A percentile compares a stretch with the other conserved stretches of the same genome.
phyloP scores from a whole-genome alignment of 2,888 invertebrate species.

The Eupithecia abbreviata region DNA sequence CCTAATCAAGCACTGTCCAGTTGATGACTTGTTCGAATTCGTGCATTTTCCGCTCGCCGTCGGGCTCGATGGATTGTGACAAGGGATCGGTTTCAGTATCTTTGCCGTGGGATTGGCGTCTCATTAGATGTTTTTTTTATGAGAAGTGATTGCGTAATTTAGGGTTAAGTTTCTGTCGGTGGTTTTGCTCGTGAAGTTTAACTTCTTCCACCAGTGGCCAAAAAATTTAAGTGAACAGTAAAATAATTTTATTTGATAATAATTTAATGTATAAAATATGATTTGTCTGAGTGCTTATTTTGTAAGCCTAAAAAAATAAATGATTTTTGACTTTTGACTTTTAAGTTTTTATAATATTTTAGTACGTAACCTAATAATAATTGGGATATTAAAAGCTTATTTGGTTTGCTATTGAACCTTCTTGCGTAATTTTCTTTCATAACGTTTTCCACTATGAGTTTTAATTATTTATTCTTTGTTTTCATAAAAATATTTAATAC shows the following conservation, averaged over 20 bases:
- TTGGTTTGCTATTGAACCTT: not conserved
- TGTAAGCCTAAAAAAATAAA: no score
- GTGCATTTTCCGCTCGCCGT: slow-evolving; percentile 79
- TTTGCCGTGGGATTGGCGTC: slow-evolving; percentile 66
- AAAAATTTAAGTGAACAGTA: no score
- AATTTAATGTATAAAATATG: no score
- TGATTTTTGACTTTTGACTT: no score
- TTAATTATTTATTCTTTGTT: not conserved
- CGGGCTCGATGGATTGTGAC: slow-evolving; percentile 78
- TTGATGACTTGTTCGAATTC: slow-evolving; percentile 73
- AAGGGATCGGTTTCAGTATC: slow-evolving; percentile 74
- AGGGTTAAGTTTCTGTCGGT: slow-evolving; percentile 12
- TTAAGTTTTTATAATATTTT: not conserved
- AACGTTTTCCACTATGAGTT: not conserved
- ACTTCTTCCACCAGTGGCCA: no score
- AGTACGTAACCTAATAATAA: not conserved
- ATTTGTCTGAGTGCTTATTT: no score
- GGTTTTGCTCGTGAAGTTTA: slow-evolving; percentile 11
- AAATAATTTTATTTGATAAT: no score
- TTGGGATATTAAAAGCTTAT: not conserved
- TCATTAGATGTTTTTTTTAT: slow-evolving; percentile 47
- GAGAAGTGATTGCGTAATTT: slow-evolving; percentile 46
- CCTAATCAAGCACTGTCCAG: slow-evolving; percentile 53
- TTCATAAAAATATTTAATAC: no score
- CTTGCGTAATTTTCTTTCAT: not conserved